A percentile compares a stretch with the other conserved stretches of the same genome.
phyloP scores from a whole-genome alignment of 1,140 invertebrate species.

The Lerema accius region DNA sequence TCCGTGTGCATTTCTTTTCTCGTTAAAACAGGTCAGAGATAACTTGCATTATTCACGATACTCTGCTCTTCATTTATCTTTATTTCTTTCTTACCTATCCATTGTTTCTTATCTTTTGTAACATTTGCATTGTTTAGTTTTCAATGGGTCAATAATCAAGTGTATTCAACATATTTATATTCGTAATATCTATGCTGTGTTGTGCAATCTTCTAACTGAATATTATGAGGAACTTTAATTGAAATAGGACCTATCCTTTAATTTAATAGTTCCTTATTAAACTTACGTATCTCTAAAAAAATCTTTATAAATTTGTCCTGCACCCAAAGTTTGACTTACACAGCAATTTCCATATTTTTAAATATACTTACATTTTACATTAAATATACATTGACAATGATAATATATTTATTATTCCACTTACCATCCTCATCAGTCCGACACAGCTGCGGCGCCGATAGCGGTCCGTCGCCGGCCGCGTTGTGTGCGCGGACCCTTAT shows the following conservation, averaged over 20 bases:
- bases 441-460: constrained; percentile 90
- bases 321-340: no score
- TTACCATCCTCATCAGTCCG: constrained; percentile 91
- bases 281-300: no score
- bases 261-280: no score
- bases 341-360: no score
- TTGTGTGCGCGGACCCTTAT: constrained; percentile 93
- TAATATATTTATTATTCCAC: no score
- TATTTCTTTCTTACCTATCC: neutral
- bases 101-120: neutral
- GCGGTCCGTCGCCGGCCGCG: constrained; percentile 90
- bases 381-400: no score
- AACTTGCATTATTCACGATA: neutral
- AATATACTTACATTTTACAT: no score
- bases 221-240: no score
- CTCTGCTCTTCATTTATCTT: neutral
- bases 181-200: no score
- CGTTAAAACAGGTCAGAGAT: neutral
- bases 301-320: no score
- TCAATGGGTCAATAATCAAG: neutral
- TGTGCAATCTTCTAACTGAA: no score
- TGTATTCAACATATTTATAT: neutral
- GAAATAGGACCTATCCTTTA: no score
- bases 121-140: neutral
- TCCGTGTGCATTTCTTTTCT: neutral